These are phyloP conservation scores for Pygoscelis adeliae DNA, from an alignment of 2,113 vertebrate genomes.

Conservation along the genomic window DNA sequence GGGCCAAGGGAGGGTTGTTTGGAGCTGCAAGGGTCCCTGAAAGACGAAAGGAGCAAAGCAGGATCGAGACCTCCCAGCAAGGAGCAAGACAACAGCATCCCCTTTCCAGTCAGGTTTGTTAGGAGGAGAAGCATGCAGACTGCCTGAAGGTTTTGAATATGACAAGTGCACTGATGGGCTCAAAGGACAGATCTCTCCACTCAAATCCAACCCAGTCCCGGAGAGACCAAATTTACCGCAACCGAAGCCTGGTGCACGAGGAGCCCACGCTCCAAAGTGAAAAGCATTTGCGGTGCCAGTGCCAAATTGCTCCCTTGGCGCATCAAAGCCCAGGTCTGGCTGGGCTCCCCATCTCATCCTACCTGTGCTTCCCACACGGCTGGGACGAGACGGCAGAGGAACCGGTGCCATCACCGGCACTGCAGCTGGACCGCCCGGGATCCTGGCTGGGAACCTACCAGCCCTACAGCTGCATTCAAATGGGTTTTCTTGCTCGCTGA, in stretches of 20 bases:
- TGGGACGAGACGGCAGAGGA: neutral
- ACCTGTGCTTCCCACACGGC: accelerated
- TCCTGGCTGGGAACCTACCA: neutral
- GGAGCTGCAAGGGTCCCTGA: neutral
- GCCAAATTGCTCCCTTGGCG: neutral
- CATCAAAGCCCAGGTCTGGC: neutral
- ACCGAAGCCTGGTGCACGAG: accelerated
- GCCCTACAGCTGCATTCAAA: neutral
- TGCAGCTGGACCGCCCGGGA: neutral
- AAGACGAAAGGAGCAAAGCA: neutral
- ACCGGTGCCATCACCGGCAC: accelerated
- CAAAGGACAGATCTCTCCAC: neutral
- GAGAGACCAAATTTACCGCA: neutral
- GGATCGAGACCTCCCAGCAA: neutral
- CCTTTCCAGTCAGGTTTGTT: neutral
- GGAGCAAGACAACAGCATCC: neutral
- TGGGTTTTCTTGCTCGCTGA: neutral
- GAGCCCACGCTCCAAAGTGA: neutral
- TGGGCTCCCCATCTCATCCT: neutral
- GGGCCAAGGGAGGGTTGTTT: neutral
- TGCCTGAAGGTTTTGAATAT: neutral
- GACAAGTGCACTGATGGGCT: neutral
- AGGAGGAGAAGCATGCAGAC: neutral
- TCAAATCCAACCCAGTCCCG: neutral
- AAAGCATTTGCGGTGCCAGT: accelerated